Percentiles rank a stretch among this genome's conserved stretches.
Conservation (phyloP, 2,888 invertebrate species). For the Leucophenga maculata region DNA sequence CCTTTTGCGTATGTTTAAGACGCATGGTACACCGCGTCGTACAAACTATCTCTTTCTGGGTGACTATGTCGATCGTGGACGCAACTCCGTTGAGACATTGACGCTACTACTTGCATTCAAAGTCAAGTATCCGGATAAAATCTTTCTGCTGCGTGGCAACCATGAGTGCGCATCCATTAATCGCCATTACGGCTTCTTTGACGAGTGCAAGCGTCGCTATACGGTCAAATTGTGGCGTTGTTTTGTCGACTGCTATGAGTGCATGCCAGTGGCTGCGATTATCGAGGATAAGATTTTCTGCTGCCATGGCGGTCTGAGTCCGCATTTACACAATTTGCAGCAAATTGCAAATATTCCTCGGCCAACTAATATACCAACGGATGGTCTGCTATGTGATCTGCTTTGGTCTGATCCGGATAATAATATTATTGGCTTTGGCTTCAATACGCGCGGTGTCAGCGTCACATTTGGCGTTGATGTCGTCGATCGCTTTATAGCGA, state of each 20-base stretch:
- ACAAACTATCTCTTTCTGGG: conserved; percentile 98
- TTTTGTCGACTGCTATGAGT: conserved; percentile 6
- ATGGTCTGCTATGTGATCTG: conserved; percentile 94
- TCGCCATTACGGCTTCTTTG: not conserved
- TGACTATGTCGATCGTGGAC: conserved; percentile 97
- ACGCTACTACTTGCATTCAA: conserved; percentile 96
- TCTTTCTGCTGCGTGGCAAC: conserved; percentile 95
- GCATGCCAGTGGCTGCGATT: conserved; percentile 75
- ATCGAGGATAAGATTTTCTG: conserved; percentile 85
- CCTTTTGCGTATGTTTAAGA: conserved; percentile 95
- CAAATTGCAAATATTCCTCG: not conserved
- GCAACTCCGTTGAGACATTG: conserved; percentile 96
- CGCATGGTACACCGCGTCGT: conserved; percentile 98
- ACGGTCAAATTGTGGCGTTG: not conserved
- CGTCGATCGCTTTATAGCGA: conserved; percentile 74
- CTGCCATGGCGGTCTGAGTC: conserved; percentile 72
- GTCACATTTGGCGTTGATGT: conserved; percentile 98
- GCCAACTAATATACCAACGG: conserved; percentile 85
- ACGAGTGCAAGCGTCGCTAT: conserved; percentile 5
- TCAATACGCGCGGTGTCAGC: conserved; percentile 98
- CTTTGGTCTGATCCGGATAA: conserved; percentile 97
- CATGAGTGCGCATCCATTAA: conserved; percentile 87
- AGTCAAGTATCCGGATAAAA: conserved; percentile 98
- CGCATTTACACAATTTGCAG: not conserved
- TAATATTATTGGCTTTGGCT: conserved; percentile 98